These are phyloP conservation scores for Drosophila tsacasi DNA, from an alignment of 1,140 invertebrate genomes.

Conservation along the genomic window DNA sequence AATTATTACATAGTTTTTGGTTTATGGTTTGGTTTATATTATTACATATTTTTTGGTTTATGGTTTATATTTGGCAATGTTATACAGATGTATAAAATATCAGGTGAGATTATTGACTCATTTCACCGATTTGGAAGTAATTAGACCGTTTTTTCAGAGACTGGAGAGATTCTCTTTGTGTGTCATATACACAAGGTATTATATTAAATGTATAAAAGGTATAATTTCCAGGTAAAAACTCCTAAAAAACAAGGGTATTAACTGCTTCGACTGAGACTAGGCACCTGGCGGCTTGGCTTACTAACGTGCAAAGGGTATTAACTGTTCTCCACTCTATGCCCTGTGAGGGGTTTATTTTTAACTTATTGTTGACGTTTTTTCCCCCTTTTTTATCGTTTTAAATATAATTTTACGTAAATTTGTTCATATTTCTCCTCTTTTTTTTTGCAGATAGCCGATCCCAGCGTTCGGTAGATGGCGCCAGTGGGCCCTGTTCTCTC, in stretches of 20 bases:
- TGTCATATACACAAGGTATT: background rate
- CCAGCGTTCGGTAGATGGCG: constrained; percentile 11
- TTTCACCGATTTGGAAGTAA: background rate
- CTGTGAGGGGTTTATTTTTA: constrained; percentile 4
- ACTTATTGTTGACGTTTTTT: constrained; percentile 3
- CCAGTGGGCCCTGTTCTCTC: constrained; percentile 1
- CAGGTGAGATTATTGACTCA: background rate
- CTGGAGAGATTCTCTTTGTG: background rate
- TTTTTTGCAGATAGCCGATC: background rate
- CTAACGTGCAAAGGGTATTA: constrained; percentile 6
- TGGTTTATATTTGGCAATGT: too few species aligned
- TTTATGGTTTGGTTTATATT: too few species aligned
- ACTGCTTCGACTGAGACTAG: background rate
- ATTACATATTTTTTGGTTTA: too few species aligned
- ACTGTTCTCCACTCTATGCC: background rate
- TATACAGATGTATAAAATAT: background rate
- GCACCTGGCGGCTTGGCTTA: constrained; percentile 1
- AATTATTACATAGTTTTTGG: background rate
- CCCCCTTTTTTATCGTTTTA: constrained; percentile 4
- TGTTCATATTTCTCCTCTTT: background rate
- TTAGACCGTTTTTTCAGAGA: background rate
- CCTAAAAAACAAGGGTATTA: background rate
- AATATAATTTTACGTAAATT: constrained; percentile 1
- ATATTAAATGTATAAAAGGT: background rate
- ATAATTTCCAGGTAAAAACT: too few species aligned